phyloP scores from a whole-genome alignment of 2,113 vertebrate species.

The Toxostoma redivivum region DNA sequence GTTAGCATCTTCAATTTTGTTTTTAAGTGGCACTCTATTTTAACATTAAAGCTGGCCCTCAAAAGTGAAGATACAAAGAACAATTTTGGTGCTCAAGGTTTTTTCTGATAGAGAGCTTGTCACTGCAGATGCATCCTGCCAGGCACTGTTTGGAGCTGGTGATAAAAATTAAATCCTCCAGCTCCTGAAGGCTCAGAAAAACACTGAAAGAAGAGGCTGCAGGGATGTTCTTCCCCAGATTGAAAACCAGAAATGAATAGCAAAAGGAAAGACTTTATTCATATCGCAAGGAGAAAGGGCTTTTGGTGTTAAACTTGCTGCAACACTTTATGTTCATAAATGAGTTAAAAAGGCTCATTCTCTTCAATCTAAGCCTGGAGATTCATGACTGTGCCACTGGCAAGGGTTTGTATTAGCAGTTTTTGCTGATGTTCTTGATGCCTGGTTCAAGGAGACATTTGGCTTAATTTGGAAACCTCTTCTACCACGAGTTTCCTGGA shows the following conservation, averaged over 20 bases:
- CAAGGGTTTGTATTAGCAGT: not conserved
- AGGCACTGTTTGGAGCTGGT: not conserved
- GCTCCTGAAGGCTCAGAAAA: not conserved
- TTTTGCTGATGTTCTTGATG: not conserved
- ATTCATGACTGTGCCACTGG: not conserved
- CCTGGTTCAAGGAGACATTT: not conserved
- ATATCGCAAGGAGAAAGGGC: not conserved
- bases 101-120: not conserved
- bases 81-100: not conserved
- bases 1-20: not conserved
- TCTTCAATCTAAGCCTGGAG: not conserved
- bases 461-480: conserved; percentile 7
- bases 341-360: not conserved
- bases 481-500: not conserved
- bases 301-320: not conserved
- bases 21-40: not conserved
- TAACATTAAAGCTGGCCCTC: not conserved
- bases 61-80: not conserved
- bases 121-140: not conserved
- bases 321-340: not conserved
- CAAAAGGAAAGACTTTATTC: not conserved
- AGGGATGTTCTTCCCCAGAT: not conserved
- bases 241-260: not conserved
- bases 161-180: not conserved
- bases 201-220: not conserved